These are phyloP conservation scores for Morpho deidamia DNA, from an alignment of 2,888 invertebrate genomes.

Conservation along the genomic window DNA sequence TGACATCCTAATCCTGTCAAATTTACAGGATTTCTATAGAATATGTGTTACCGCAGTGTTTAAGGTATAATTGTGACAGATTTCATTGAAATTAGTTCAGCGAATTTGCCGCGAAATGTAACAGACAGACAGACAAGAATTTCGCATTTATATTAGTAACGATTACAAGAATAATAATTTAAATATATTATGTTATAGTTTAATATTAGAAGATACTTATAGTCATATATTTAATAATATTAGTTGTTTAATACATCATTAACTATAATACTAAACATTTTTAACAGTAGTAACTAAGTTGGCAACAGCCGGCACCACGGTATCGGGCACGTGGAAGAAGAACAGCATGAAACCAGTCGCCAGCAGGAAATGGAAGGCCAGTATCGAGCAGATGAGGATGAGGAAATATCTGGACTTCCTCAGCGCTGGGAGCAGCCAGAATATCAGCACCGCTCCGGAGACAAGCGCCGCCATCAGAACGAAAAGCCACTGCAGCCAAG, in stretches of 20 bases:
- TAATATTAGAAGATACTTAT: too few species aligned
- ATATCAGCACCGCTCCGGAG: conserved; percentile 90
- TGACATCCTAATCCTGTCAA: too few species aligned
- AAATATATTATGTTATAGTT: too few species aligned
- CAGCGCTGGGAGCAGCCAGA: conserved; percentile 88
- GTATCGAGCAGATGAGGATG: conserved; percentile 75
- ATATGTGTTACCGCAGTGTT: too few species aligned
- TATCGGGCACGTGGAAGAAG: conserved; percentile 83
- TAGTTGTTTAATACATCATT: neutral
- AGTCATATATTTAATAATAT: neutral
- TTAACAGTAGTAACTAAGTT: conserved; percentile 29
- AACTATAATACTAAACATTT: conserved; percentile 12
- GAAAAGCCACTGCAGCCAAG: conserved; percentile 92
- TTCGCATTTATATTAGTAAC: too few species aligned
- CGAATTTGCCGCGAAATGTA: too few species aligned
- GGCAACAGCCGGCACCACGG: conserved; percentile 12
- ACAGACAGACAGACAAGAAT: too few species aligned
- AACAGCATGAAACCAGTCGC: conserved; percentile 92
- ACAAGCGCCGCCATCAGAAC: conserved; percentile 88
- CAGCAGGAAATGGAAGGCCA: conserved; percentile 87
- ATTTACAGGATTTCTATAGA: too few species aligned
- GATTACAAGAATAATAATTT: too few species aligned
- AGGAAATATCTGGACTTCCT: conserved; percentile 78
- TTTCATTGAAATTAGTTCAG: too few species aligned
- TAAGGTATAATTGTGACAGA: too few species aligned